A percentile compares a stretch with the other conserved stretches of the same genome.
Conservation (phyloP, 2,797 vertebrate genomes). For the Melanotaenia nigrans region DNA sequence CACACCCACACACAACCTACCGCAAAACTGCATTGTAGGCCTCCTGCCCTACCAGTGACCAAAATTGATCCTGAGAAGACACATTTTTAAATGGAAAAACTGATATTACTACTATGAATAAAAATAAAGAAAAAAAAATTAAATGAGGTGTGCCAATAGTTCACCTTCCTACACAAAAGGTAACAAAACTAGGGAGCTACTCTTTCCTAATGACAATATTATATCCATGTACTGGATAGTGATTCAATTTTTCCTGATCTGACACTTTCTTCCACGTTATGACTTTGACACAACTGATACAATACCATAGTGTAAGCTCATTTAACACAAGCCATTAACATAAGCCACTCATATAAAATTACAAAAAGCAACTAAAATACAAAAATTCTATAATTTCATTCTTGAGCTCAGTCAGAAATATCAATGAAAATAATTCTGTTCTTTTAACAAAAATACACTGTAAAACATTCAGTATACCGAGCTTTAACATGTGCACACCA, state of each 20-base stretch:
- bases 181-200: neutral
- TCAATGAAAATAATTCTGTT: neutral
- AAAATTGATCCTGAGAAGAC: too few species aligned
- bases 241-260: too few species aligned
- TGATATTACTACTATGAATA: too few species aligned
- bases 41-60: too few species aligned
- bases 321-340: neutral
- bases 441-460: too few species aligned
- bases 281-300: neutral
- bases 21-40: too few species aligned
- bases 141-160: neutral
- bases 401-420: neutral
- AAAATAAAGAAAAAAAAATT: too few species aligned
- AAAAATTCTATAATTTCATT: neutral
- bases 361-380: neutral
- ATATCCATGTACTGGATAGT: neutral
- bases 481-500: too few species aligned
- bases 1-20: too few species aligned
- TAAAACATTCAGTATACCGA: neutral
- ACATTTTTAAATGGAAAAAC: too few species aligned
- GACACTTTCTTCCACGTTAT: too few species aligned
- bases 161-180: neutral
- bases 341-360: too few species aligned
- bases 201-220: neutral
- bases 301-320: neutral